Evolutionary conservation across 2,888 invertebrate genomes (phyloP), one percentile per base, ranked within the genome.

Genomic region (Branchellion lobata): DNA sequence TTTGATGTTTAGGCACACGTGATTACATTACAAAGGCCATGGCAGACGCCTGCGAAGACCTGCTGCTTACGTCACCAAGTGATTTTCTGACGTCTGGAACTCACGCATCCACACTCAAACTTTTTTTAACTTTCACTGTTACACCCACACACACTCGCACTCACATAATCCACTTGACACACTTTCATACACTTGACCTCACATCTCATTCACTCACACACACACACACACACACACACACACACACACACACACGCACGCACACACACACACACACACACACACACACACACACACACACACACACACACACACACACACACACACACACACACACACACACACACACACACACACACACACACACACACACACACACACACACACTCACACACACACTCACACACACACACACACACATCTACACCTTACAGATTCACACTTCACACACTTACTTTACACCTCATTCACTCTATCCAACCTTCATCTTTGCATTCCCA

Each of bases 191-290:
- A n/a, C n/a, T n/a, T n/a, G n/a, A n/a, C n/a, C n/a, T n/a, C n/a
- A n/a, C n/a, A n/a, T n/a, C 51, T 24, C 8, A 74, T 74, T 2
- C 18, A 47, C 14, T 21, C 18, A 74, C 34, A 65, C 65, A 65
- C 65, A 65, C 65, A 65, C 65, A 65, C 65, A 65, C n/a, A 65
- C 65, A 65, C 65, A 65, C n/a, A 65, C 65, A 65, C n/a, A 65
- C 65, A 65, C 65, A 65, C 29, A 65, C 65, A 29, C 29, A 27
- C 65, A 74, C 27, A 34, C 27, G 24, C 34, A 74, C 34, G 14
- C 34, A 74, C 34, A 74, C 34, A 47, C 31, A 71, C 31, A 71
- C 31, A 71, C 31, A 71, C 31, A 71, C 31, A 71, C 31, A 71
- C 31, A 71, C 31, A 71, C 31, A 71, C 31, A 71, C 31, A 71